phyloP scores from a whole-genome alignment of 2,113 vertebrate genomes.

The Hyperoodon ampullatus region DNA sequence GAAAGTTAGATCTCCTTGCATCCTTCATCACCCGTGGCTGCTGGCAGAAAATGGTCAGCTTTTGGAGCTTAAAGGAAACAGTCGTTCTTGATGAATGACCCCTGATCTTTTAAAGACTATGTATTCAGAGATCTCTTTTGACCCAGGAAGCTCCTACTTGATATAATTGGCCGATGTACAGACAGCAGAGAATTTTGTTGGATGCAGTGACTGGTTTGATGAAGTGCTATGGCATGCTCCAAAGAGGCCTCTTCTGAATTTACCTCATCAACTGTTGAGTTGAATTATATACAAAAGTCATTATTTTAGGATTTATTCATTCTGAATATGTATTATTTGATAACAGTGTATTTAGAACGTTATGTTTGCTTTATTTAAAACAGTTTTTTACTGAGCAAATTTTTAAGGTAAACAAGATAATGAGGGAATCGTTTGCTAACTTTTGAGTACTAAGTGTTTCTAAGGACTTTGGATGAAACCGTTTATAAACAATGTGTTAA shows the following conservation, averaged over 20 bases:
- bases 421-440: not conserved
- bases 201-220: not conserved
- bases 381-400: not conserved
- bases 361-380: not conserved
- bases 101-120: not conserved
- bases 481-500: not conserved
- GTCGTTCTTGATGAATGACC: slow-evolving; percentile 22
- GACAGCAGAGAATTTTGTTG: not conserved
- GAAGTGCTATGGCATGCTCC: not conserved
- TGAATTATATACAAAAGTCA: not conserved
- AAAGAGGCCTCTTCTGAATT: not conserved
- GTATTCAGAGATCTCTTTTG: not conserved
- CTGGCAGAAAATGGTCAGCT: not conserved
- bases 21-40: not conserved
- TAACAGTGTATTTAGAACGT: not conserved
- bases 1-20: not conserved
- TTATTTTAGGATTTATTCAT: not conserved
- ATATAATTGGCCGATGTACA: not conserved
- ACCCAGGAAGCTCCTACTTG: not conserved
- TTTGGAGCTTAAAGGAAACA: not conserved
- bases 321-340: not conserved
- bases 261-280: not conserved
- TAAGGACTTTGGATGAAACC: not conserved
- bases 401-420: not conserved
- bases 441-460: not conserved